Evolutionary conservation across 2,113 vertebrate genomes (phyloP), one percentile per base, ranked within the genome.

Genomic region (Mola mola): DNA sequence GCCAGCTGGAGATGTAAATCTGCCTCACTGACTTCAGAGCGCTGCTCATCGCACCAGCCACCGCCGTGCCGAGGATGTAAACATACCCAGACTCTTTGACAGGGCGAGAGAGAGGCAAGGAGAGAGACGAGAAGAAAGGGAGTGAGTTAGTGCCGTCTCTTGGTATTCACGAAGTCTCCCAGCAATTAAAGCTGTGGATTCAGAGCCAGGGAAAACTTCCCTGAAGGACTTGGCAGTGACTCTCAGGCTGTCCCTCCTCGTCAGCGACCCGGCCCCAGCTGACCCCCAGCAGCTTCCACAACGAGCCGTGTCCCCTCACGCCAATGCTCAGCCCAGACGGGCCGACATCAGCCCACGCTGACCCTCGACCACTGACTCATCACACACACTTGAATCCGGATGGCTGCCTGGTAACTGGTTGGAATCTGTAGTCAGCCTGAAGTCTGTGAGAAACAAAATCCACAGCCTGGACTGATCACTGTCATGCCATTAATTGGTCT

Each of bases 221-320:
- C 67, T 84, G 47, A 83, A 84, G 75, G 70, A 75, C 65, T 75
- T 75, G 66, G 72, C 83, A 80, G 47, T 56, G 55, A 44, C 69
- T 82, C 48, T 36, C 41, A 66, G 62, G 65, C 67, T 47, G 8
- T 28, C 41, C 25, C 53, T 73, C 51, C 67, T 46, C 34, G 63
- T 36, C 55, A 40, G 29, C 56, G 37, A n/a, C 10, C 6, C 56
- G 64, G 80, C 64, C 72, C 12, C 1, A 64, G 52, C 44, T 72
- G 42, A 77, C 69, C 69, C 52, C 34, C 63, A 26, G 20, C 34
- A 62, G 64, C 66, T 43, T 65, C 44, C 22, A 29, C 31, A 37
- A 64, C 12, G 26, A 20, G 42, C 19, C 37, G 13, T 11, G 20
- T 57, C 40, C 65, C 20, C 66, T 37, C 49, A 49, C 61, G 51